Base-by-base conservation (phyloP, 92 coral and sea anemone genomes). In the Parazoanthus atlanticus region DNA sequence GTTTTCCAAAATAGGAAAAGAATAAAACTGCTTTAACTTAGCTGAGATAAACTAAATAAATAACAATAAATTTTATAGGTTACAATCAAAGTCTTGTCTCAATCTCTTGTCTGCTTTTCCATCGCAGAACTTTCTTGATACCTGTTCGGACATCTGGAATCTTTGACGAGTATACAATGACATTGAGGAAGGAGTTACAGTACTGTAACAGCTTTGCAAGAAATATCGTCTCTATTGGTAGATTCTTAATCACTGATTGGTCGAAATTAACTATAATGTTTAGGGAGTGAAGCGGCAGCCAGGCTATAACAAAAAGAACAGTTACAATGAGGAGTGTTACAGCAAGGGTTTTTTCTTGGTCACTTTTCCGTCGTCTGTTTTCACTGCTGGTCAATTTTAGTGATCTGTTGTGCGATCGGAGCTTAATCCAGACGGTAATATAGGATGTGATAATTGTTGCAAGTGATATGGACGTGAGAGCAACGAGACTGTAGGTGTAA, bases 121-220 rank as follows among this genome's bases (percentile, higher is more conserved):
- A 40, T 66, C 76, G 19, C 1, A 82, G 31, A 82, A 82, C 34
- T 64, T 82, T 65, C 30, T 82, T 66, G 19, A 82, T 66, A n/a
- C 86, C 36, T 4, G 32, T 82, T 34, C 58, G 74, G 38, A 82
- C 46, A 11, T 66, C 86, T 10, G 86, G 61, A 38, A 81, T 81
- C 75, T 81, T 81, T 66, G 52, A 36, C 74, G 86, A 81, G 66
- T 82, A 82, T 11, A 82, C 76, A 26, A 82, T n/a, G 34, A 82
- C 76, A 71, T 82, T 82, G 19, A 82, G 76, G 33, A 82, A 82
- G 25, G 86, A 82, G 58, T 82, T 82, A 38, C 86, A 56, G 34
- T 82, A 82, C 19, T 82, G 86, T 40, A 82, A 66, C 25, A 82
- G 16, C 75, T 82, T 82, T 34, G 86, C 86, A 40, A 82, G 64